Percentiles rank a stretch among this genome's conserved stretches.
phyloP scores from a whole-genome alignment of 2,797 vertebrate genomes.

The Siniperca undulata region DNA sequence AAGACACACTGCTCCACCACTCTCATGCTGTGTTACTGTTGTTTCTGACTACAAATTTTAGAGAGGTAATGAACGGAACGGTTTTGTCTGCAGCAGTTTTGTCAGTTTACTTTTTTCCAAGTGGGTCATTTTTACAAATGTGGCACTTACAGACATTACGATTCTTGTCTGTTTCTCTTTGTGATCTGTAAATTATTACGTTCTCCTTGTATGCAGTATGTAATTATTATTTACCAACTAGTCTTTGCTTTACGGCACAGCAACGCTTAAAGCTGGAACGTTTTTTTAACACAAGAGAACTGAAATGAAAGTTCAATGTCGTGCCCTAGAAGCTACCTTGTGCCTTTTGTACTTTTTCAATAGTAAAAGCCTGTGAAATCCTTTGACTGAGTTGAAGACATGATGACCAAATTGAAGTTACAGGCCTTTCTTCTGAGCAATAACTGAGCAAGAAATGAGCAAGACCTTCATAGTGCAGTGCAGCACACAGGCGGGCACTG shows the following conservation, averaged over 20 bases:
- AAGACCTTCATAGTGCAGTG: not conserved
- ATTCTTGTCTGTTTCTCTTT: slow-evolving; percentile 7
- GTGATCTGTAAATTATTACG: slow-evolving; percentile 20
- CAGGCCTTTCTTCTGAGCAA: not conserved
- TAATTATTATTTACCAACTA: not conserved
- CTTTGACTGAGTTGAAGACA: not conserved
- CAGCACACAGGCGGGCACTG: not conserved
- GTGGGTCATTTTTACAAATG: slow-evolving; percentile 13
- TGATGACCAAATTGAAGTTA: not conserved
- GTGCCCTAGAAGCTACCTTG: slow-evolving; percentile 1
- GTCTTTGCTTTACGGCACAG: not conserved
- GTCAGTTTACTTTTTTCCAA: slow-evolving; percentile 26
- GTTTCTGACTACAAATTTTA: slow-evolving; percentile 29
- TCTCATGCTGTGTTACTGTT: slow-evolving; percentile 8
- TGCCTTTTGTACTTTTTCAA: slow-evolving; percentile 31
- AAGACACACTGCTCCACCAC: slow-evolving; percentile 1
- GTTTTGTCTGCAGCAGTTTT: slow-evolving; percentile 15
- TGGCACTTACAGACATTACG: slow-evolving; percentile 17
- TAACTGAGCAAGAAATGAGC: not conserved
- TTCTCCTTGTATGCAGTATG: not conserved
- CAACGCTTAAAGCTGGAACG: not conserved
- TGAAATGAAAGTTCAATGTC: slow-evolving; percentile 2
- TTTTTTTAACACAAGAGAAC: slow-evolving; percentile 16
- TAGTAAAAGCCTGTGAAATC: slow-evolving; percentile 20
- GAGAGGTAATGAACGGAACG: slow-evolving; percentile 27